A percentile compares a stretch with the other conserved stretches of the same genome.
Conservation (phyloP, 1,140 invertebrate species). For the Dolichoris vasculosae region DNA sequence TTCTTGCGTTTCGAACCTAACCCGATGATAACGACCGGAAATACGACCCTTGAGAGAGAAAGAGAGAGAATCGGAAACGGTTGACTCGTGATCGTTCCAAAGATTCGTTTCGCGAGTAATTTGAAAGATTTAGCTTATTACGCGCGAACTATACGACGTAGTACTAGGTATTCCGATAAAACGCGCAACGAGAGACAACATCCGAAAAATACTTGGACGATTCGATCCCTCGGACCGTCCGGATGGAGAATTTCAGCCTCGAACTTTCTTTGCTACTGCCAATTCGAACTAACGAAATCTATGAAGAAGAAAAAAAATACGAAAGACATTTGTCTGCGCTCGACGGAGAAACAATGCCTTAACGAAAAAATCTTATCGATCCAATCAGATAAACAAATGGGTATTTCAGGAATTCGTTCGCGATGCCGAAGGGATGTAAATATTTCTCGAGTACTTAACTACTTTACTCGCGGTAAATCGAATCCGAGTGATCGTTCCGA, state of each 20-base stretch:
- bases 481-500: conserved; percentile 1
- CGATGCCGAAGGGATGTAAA: conserved; percentile 41
- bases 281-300: conserved; percentile 33
- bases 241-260: conserved; percentile 49
- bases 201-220: conserved; percentile 11
- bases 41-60: not conserved
- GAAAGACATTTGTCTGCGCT: conserved; percentile 42
- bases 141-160: not conserved
- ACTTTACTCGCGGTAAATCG: conserved; percentile 30
- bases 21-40: not conserved
- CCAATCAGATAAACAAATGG: conserved; percentile 25
- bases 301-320: conserved; percentile 31
- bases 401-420: conserved; percentile 17
- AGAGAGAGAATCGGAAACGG: not conserved
- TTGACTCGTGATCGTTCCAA: not conserved
- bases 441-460: conserved; percentile 49
- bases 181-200: not conserved
- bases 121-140: not conserved
- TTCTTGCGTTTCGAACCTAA: not conserved
- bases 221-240: conserved; percentile 17
- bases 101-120: not conserved
- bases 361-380: conserved; percentile 39
- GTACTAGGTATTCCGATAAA: not conserved
- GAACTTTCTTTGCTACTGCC: conserved; percentile 53
- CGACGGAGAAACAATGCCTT: conserved; percentile 49